phyloP scores from a whole-genome alignment of 1,140 invertebrate species.

The Anoplophora glabripennis region DNA sequence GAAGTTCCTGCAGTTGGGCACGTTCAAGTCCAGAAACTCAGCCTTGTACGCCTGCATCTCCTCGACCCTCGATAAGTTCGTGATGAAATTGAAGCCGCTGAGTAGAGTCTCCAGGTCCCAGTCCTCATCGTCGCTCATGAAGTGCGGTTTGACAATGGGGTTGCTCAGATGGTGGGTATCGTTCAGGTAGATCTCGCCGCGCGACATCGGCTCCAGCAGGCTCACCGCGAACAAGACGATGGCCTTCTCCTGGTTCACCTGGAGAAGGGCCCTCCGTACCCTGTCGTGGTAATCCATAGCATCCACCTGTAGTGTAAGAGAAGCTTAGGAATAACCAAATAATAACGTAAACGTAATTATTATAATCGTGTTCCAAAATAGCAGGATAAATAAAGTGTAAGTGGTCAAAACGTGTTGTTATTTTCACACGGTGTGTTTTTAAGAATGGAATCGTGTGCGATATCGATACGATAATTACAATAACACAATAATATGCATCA shows the following conservation, averaged over 20 bases:
- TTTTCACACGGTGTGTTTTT: too few species aligned
- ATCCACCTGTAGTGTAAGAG: too few species aligned
- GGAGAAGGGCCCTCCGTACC: constrained; percentile 13
- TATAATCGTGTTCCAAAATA: too few species aligned
- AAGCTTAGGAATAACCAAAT: too few species aligned
- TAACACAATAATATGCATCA: too few species aligned
- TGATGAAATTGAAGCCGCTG: constrained; percentile 37
- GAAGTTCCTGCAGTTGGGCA: constrained; percentile 63
- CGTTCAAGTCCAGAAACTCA: constrained; percentile 58
- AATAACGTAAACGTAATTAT: too few species aligned
- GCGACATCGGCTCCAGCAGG: constrained; percentile 66
- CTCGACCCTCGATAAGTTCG: constrained; percentile 42
- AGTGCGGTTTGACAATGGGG: constrained; percentile 64
- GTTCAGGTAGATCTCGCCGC: constrained; percentile 57
- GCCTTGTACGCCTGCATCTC: constrained; percentile 48
- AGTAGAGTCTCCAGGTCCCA: constrained; percentile 43
- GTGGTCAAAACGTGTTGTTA: too few species aligned
- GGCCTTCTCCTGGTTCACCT: constrained; percentile 16
- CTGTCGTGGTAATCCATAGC: constrained; percentile 15
- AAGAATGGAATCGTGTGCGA: too few species aligned
- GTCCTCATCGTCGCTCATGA: constrained; percentile 52
- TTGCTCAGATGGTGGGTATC: constrained; percentile 58
- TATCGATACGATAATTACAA: too few species aligned
- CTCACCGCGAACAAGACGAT: constrained; percentile 55
- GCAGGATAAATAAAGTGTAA: too few species aligned